phyloP scores from a whole-genome alignment of 2,888 invertebrate genomes.

The Drosophila ochracea region DNA sequence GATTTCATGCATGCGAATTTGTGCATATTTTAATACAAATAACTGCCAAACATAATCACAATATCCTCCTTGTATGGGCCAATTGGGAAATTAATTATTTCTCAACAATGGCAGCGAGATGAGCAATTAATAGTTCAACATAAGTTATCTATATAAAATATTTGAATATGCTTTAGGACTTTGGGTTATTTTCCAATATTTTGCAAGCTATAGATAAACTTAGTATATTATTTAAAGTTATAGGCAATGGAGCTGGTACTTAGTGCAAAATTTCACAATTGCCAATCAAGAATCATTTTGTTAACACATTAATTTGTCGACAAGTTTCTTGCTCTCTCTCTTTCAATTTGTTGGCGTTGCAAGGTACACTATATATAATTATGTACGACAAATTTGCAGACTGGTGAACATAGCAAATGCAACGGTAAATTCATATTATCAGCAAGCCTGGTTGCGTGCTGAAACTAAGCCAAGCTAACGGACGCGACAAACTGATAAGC shows the following conservation, averaged over 20 bases:
- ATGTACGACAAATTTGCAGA: slow-evolving; percentile 23
- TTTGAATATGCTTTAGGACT: background rate
- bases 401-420: slow-evolving; percentile 52
- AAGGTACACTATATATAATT: background rate
- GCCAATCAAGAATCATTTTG: background rate
- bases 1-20: slow-evolving; percentile 39
- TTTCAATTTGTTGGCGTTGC: background rate
- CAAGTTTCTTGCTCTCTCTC: slow-evolving; percentile 7
- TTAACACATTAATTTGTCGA: slow-evolving; percentile 13
- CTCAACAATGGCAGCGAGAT: background rate
- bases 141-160: background rate
- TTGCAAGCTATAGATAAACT: too few relatives aligned
- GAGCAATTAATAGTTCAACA: background rate
- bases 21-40: slow-evolving; percentile 19
- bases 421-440: slow-evolving; percentile 68
- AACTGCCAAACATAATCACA: slow-evolving; percentile 18
- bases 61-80: slow-evolving; percentile 33
- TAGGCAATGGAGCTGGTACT: background rate
- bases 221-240: background rate
- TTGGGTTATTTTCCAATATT: too few relatives aligned
- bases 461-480: slow-evolving; percentile 67
- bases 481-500: slow-evolving; percentile 75
- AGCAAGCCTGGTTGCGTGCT: slow-evolving; percentile 63
- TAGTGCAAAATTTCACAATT: background rate
- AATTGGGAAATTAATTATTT: background rate